Base-by-base conservation (phyloP, 2,888 invertebrate genomes). In the Erebia palarica region DNA sequence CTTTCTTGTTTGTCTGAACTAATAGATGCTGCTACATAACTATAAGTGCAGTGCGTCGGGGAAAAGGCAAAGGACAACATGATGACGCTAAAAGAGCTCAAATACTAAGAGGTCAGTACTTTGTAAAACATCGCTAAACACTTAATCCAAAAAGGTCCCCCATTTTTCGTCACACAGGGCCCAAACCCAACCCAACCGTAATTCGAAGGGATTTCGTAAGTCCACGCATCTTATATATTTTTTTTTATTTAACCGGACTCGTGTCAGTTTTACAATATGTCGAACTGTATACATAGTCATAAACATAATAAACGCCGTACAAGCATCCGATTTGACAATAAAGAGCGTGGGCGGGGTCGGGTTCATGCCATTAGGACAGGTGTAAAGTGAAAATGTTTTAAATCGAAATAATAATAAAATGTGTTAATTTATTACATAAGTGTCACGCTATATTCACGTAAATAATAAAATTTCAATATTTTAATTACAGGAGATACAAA, bases 271-370 rank as follows among this genome's bases (percentile, higher is more conserved):
- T 83, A 86, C 82, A 81, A 81, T 76, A 78, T 80, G 83, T 80
- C 79, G 75, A 78, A 80, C 75, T 74, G 78, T 80, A 81, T 83
- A 82, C 85, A 86, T 81, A 85, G 79, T 81, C 79, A 80, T 87
- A 87, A 86, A 86, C 75, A 80, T 82, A 82, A 85, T 83, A 78
- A 83, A 82, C 80, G 81, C 80, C 78, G 7, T 5, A 76, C 75
- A 76, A 78, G 79, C 81, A 78, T 81, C 80, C 77, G 78, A 81
- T 80, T 78, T 79, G 80, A 78, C 78, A 78, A 78, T 79, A 72
- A 79, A 74, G 76, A 72, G 80, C 80, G 87, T 87, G 83, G 86
- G 87, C 75, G 80, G 63, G 81, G 79, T 81, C 71, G 65, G 78
- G 51, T 69, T 77, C 76, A 81, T 81, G 78, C 79, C 65, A 77